Conservation (phyloP, 2,888 invertebrate species). For the Hydroisotoma schaefferi region DNA sequence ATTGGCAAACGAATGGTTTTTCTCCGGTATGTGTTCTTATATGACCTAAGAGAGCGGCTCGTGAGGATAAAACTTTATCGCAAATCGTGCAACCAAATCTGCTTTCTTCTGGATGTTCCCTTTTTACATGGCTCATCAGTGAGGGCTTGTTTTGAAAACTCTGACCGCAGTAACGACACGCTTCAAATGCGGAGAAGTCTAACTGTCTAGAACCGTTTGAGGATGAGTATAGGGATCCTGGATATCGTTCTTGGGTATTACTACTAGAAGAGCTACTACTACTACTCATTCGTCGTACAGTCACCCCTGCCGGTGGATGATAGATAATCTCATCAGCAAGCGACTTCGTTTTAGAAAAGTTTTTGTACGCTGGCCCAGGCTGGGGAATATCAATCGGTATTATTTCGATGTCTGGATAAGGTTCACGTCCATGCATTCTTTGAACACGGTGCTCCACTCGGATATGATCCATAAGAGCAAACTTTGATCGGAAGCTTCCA, state of each 20-base stretch:
- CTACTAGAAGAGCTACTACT: not conserved
- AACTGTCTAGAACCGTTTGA: not conserved
- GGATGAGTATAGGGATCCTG: not conserved
- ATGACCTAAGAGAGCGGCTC: not conserved
- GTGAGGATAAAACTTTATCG: not conserved
- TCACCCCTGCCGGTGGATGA: not conserved
- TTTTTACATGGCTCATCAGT: conserved; percentile 24
- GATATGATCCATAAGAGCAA: not conserved
- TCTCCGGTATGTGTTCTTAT: not conserved
- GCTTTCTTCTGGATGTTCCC: conserved; percentile 18
- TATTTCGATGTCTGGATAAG: not conserved
- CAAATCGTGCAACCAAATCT: not conserved
- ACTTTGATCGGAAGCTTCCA: not conserved
- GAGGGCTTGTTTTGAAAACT: conserved; percentile 24
- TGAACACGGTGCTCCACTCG: not conserved
- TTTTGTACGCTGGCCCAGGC: too few relatives aligned
- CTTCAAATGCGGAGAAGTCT: not conserved
- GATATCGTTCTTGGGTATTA: not conserved
- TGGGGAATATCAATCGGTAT: not conserved
- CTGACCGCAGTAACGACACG: conserved; percentile 24
- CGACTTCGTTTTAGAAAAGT: not conserved
- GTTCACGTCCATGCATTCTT: not conserved
- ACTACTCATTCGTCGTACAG: not conserved
- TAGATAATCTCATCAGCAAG: not conserved
- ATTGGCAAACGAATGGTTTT: not conserved